Conservation (phyloP, 2,888 invertebrate species). For the Perdita meconis region DNA sequence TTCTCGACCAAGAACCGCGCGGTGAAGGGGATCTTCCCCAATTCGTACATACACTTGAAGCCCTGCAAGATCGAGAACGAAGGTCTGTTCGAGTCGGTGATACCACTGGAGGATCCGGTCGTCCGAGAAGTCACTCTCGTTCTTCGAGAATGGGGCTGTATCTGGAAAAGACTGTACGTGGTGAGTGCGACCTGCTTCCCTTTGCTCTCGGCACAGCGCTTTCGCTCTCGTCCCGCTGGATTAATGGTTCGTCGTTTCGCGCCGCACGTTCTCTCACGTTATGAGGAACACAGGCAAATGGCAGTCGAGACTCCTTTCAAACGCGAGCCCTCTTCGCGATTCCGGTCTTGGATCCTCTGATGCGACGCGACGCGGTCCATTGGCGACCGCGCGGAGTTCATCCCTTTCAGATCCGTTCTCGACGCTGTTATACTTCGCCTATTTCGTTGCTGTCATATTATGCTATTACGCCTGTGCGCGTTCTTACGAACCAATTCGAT, state of each 20-base stretch:
- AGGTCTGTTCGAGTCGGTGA: conserved; percentile 89
- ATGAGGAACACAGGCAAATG: too few relatives aligned
- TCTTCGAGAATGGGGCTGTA: conserved; percentile 95
- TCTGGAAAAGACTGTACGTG: conserved; percentile 96
- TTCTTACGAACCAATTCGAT: neutral
- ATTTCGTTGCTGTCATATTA: too few relatives aligned
- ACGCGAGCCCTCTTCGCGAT: too few relatives aligned
- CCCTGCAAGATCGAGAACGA: conserved; percentile 93
- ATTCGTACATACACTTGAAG: conserved; percentile 91
- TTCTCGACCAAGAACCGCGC: conserved; percentile 91
- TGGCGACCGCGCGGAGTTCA: too few relatives aligned
- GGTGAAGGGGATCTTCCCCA: conserved; percentile 91
- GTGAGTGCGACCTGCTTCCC: conserved; percentile 86
- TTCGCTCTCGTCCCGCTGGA: neutral
- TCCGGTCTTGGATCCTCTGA: too few relatives aligned
- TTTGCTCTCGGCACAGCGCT: neutral
- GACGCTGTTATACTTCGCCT: too few relatives aligned
- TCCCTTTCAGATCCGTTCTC: too few relatives aligned
- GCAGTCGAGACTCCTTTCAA: too few relatives aligned
- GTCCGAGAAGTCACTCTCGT: conserved; percentile 96
- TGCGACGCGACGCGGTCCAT: too few relatives aligned
- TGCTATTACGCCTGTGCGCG: neutral
- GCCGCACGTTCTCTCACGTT: too few relatives aligned
- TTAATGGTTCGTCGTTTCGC: conserved; percentile 18
- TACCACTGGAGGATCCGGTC: conserved; percentile 94